Percentiles rank a stretch among this genome's conserved stretches.
Evolutionary conservation across 1,140 invertebrate species (phyloP).

Genomic region (Caenorhabditis briggsae): DNA sequence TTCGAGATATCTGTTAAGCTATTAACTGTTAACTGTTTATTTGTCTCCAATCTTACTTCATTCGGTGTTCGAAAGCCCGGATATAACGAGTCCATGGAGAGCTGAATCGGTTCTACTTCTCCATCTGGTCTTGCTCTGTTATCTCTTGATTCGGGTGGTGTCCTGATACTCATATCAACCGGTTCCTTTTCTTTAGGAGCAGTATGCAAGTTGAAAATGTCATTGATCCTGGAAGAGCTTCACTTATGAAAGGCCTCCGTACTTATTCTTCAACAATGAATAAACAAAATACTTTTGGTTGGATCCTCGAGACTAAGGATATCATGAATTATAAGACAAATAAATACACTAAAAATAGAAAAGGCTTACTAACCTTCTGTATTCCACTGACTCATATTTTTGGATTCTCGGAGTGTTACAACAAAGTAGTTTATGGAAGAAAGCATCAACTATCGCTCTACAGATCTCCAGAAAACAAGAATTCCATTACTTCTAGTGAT

Average conservation of each 20-base stretch:
- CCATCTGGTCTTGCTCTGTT: too few species aligned
- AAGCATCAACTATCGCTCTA: constrained; percentile 64
- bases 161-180: too few species aligned
- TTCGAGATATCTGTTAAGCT: too few species aligned
- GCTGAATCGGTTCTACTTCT: too few species aligned
- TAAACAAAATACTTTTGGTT: constrained; percentile 68
- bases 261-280: constrained; percentile 65
- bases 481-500: constrained; percentile 57
- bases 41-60: too few species aligned
- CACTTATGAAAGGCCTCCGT: constrained; percentile 66
- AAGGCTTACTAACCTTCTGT: constrained; percentile 61
- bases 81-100: too few species aligned
- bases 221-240: constrained; percentile 64
- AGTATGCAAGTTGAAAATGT: constrained; percentile 62
- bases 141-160: too few species aligned
- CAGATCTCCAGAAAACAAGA: constrained; percentile 63
- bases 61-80: too few species aligned
- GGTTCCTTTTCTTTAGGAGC: too few species aligned
- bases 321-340: constrained; percentile 61
- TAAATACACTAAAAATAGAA: constrained; percentile 66
- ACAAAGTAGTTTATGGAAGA: constrained; percentile 64
- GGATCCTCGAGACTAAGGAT: constrained; percentile 60
- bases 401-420: constrained; percentile 67
- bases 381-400: constrained; percentile 68
- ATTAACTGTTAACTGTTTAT: too few species aligned